phyloP scores from a whole-genome alignment of 2,888 invertebrate species.

The Platycheirus albimanus region DNA sequence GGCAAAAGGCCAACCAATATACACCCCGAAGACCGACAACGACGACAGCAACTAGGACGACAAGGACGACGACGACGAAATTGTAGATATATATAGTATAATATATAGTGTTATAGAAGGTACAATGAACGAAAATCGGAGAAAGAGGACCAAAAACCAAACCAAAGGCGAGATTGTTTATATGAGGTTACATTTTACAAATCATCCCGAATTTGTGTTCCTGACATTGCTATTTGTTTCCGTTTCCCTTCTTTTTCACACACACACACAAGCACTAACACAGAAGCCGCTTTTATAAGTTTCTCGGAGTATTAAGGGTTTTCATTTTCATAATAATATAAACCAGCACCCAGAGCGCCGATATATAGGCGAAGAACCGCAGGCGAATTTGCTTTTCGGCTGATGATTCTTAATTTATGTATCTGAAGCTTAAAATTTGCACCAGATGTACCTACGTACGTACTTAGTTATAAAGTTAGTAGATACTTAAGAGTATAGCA shows the following conservation, averaged over 20 bases:
- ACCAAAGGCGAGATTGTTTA: constrained; percentile 34
- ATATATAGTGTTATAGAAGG: background rate
- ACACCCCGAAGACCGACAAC: background rate
- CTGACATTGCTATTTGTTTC: constrained; percentile 60
- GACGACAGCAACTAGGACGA: background rate
- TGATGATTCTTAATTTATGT: constrained; percentile 37
- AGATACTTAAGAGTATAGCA: constrained; percentile 14
- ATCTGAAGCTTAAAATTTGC: constrained; percentile 21
- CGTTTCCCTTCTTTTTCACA: background rate
- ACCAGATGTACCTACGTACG: constrained; percentile 1
- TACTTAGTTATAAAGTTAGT: no score
- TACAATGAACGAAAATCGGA: constrained; percentile 11
- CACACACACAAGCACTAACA: background rate
- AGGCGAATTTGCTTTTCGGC: constrained; percentile 37
- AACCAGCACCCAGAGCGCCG: constrained; percentile 9
- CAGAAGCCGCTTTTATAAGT: constrained; percentile 31
- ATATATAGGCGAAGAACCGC: constrained; percentile 13
- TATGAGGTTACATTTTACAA: constrained; percentile 57
- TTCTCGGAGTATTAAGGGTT: constrained; percentile 36
- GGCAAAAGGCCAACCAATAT: constrained; percentile 21
- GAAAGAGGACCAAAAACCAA: constrained; percentile 23
- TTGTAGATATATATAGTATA: background rate
- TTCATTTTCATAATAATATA: constrained; percentile 27
- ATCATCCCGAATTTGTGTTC: constrained; percentile 55
- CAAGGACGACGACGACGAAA: constrained; percentile 3